Evolutionary conservation across 2,888 invertebrate species (phyloP).

Genomic region (Agonopterix subpropinquella): DNA sequence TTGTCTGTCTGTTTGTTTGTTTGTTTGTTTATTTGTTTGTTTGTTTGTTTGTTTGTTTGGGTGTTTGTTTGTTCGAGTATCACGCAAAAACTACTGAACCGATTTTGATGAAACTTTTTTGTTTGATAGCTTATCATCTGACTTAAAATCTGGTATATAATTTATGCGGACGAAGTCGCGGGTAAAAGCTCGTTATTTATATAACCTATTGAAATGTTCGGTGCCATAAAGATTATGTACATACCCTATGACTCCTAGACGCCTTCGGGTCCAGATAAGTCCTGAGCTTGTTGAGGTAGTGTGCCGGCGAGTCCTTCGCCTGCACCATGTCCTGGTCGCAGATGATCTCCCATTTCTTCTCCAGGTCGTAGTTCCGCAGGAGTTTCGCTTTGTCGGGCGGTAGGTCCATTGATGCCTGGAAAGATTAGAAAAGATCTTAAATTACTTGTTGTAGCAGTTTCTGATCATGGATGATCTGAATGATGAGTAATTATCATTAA

Average conservation of each 20-base stretch:
- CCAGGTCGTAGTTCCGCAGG: slow-evolving; percentile 95
- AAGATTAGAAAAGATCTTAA: slow-evolving; percentile 25
- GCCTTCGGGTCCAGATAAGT: slow-evolving; percentile 98
- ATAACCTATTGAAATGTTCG: too few relatives aligned
- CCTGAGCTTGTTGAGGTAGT: slow-evolving; percentile 95
- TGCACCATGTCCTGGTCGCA: slow-evolving; percentile 99
- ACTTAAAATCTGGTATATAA: too few relatives aligned
- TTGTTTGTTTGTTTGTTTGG: too few relatives aligned
- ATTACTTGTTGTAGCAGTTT: background rate
- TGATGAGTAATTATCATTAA: slow-evolving; percentile 1
- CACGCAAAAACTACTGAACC: too few relatives aligned
- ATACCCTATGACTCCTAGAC: slow-evolving; percentile 94
- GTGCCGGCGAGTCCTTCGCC: slow-evolving; percentile 97
- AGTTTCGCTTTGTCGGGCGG: slow-evolving; percentile 99
- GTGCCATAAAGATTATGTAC: slow-evolving; percentile 24
- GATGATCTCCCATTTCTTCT: slow-evolving; percentile 99
- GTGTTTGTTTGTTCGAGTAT: too few relatives aligned
- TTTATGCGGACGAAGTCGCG: too few relatives aligned
- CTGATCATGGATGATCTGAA: slow-evolving; percentile 15
- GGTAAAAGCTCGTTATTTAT: too few relatives aligned
- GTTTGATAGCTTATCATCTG: too few relatives aligned
- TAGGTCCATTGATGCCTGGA: slow-evolving; percentile 98
- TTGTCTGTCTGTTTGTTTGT: too few relatives aligned
- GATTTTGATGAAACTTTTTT: too few relatives aligned
- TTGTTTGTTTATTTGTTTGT: too few relatives aligned